Base-by-base conservation (phyloP, 2,797 vertebrate genomes). In the Spondyliosoma cantharus region DNA sequence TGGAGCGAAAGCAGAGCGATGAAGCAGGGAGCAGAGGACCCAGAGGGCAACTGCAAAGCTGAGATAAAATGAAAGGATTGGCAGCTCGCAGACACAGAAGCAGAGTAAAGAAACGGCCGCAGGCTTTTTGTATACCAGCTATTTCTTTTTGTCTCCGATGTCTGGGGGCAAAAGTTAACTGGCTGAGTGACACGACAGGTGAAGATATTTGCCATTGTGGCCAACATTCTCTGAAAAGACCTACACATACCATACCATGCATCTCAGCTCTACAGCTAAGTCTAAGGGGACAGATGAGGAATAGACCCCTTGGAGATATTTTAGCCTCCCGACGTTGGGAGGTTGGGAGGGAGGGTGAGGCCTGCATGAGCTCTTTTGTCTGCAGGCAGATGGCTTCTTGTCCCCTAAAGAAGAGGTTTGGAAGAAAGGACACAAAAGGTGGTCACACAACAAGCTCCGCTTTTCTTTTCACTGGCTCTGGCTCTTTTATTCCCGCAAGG, bases 311-410 rank as follows among this genome's bases (percentile, higher is more conserved):
- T 24, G 0, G 78, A 90, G 89, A 90, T 92, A 93, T 93, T 92
- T 89, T 80, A 87, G 90, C 83, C 85, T 62, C 43, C 14, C 1
- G 48, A 61, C 70, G 75, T 42, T 46, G 48, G 67, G 71, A 64
- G 73, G 75, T 37, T 32, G 61, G 58, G 66, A 46, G 45, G 53
- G 63, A 37, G 37, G 78, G 37, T 32, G 54, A 74, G 89, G 87
- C 86, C 71, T 71, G 69, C 53, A 27, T 37, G 37, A 11, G 37
- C 80, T 88, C 93, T 93, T 95, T 95, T 96, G 91, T 95, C 86
- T 78, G 61, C 73, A 59, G 94, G 95, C 96, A 97, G 96, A 97
- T 95, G 96, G 95, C 92, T 92, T 91, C 89, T 92, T 91, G 93
- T 93, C 91, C 89, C 84, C 91, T 78, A 92, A 95, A 95, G 93